phyloP scores from a whole-genome alignment of 2,888 invertebrate species.

The Pheosia tremula region DNA sequence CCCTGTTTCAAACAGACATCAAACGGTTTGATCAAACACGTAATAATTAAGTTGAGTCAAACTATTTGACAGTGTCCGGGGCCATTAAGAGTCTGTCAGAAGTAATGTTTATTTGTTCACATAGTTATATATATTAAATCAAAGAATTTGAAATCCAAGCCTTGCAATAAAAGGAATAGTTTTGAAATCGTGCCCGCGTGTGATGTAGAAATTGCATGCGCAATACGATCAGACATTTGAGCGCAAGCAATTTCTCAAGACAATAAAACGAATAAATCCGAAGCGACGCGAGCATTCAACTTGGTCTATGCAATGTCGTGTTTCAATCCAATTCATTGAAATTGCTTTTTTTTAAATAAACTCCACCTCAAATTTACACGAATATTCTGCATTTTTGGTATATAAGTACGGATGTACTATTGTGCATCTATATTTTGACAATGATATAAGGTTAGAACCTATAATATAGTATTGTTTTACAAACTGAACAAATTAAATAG shows the following conservation, averaged over 20 bases:
- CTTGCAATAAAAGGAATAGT: background rate
- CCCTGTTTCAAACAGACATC: too few species aligned
- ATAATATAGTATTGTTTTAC: background rate
- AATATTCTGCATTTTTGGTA: background rate
- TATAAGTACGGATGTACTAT: too few species aligned
- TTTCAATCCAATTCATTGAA: background rate
- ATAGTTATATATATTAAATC: too few species aligned
- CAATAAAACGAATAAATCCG: slow-evolving; percentile 6
- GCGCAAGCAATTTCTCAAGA: slow-evolving; percentile 15
- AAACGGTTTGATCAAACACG: too few species aligned
- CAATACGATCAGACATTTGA: slow-evolving; percentile 16
- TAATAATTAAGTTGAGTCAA: too few species aligned
- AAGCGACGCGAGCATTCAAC: slow-evolving; percentile 5
- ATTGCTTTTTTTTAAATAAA: background rate
- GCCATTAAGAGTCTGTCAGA: too few species aligned
- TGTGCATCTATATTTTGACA: too few species aligned
- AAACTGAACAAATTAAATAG: background rate
- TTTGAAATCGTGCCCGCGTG: slow-evolving; percentile 8
- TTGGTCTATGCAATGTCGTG: slow-evolving; percentile 4
- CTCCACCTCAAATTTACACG: background rate
- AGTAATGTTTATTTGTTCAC: too few species aligned
- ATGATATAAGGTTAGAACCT: background rate
- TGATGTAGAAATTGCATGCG: slow-evolving; percentile 29
- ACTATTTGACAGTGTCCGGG: too few species aligned
- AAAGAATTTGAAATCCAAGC: too few species aligned